Evolutionary conservation across 1,140 invertebrate species (phyloP), one percentile per base, ranked within the genome.

Genomic region (Cotesia glomerata): DNA sequence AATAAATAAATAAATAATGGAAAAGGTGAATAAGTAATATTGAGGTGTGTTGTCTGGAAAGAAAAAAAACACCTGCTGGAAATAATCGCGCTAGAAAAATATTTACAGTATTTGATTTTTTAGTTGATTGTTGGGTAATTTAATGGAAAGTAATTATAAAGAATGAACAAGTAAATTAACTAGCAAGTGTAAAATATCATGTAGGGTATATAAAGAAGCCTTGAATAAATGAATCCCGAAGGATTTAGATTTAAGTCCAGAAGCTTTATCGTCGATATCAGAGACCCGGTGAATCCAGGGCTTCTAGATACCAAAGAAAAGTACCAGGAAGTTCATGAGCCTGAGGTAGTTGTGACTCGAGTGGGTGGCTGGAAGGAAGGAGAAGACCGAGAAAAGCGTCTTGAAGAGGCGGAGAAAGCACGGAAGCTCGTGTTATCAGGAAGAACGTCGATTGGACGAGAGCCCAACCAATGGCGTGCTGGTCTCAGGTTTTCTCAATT

Each of bases 401-500:
- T 86, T 86, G 81, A 85, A 82, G 82, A 84, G 86, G 84, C 84
- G 85, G 84, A 82, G 82, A 84, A 76, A 71, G 77, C 76, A 78
- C 78, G 81, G 83, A 79, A 80, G 80, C 84, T 16, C 75, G 76
- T 81, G 82, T 87, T 87, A 87, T 87, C 86, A 87, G 72, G 76
- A 79, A 75, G 78, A 64, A 45, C 76, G 74, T 68, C 80, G 84
- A 85, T 87, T 87, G 86, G 86, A 76, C 81, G 77, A 83, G 76
- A 75, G 49, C 36, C 16, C 72, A 49, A 67, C 86, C 86, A 87
- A 87, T 87, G 73, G 80, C 76, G 77, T 72, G 70, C 78, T 86
- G 86, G 85, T 87, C 81, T 86, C 84, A 77, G 76, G 70, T 85
- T 86, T 86, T 86, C 83, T 81, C 79, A 78, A 83, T 82, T 83